Percentiles rank a stretch among this genome's conserved stretches.
These are phyloP conservation scores for Athene noctua DNA, from an alignment of 2,113 vertebrate species.

Conservation along the genomic window DNA sequence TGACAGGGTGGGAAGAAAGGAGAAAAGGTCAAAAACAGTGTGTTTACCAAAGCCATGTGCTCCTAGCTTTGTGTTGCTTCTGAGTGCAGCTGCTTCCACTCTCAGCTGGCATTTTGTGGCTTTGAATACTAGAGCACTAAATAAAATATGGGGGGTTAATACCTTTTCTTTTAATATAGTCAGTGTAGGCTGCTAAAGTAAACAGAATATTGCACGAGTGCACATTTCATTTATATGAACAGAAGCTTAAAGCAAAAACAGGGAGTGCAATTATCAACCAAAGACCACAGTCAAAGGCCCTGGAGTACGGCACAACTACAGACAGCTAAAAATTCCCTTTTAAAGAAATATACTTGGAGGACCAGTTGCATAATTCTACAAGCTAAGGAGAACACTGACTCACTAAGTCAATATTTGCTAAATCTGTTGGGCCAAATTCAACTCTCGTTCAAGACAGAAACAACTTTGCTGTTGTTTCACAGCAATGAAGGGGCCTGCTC, in stretches of 20 bases:
- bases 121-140: slow-evolving; percentile 30
- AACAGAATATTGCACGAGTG: slow-evolving; percentile 37
- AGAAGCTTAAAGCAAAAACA: neutral
- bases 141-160: slow-evolving; percentile 28
- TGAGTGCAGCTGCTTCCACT: slow-evolving; percentile 51
- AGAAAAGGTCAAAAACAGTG: slow-evolving; percentile 49
- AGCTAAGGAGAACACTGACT: slow-evolving; percentile 46
- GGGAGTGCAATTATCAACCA: neutral
- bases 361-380: slow-evolving; percentile 37
- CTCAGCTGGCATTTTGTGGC: slow-evolving; percentile 44
- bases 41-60: slow-evolving; percentile 52
- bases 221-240: slow-evolving; percentile 48
- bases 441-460: neutral
- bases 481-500: neutral
- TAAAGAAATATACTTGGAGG: slow-evolving; percentile 22
- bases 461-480: neutral
- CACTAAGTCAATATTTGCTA: slow-evolving; percentile 58
- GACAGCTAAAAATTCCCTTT: slow-evolving; percentile 22
- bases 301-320: neutral
- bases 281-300: neutral
- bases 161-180: neutral
- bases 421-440: slow-evolving; percentile 37
- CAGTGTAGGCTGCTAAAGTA: slow-evolving; percentile 50
- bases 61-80: neutral
- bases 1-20: slow-evolving; percentile 49